Evolutionary conservation across 2,113 vertebrate genomes (phyloP), one percentile per base, ranked within the genome.

Genomic region (Platichthys stellatus): DNA sequence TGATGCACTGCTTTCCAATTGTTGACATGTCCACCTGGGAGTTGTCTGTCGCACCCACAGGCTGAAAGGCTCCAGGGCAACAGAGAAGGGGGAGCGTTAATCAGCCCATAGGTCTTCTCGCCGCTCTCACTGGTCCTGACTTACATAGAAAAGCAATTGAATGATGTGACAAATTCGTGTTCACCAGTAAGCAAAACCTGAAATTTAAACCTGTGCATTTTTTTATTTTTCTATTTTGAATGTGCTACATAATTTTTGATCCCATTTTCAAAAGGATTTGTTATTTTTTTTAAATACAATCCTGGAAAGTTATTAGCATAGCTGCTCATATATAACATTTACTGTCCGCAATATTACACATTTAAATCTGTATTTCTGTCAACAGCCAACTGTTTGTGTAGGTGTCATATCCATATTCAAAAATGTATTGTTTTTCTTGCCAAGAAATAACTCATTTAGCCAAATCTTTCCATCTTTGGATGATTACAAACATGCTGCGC

Each of bases 51-150:
- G 62, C 38, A 26, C 26, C 61, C 23, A 69, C 58, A 31, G 12
- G 59, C 81, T 68, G 56, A 61, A 70, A 66, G 62, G 21, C 64
- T 74, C 58, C 49, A n/a, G 17, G 62, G 68, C 56, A 59, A 40
- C 47, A 63, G 28, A 18, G 12, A 28, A 59, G 70, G 45, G 63
- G n/a, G 40, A 53, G 64, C 21, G 24, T 58, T 62, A 58, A 58
- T 80, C 72, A 23, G n/a, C 74, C 69, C 28, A 9, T 3, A 62
- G 78, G 45, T 24, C 84, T 3, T 38, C 69, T 54, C 69, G 80
- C 64, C 10, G 6, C 40, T 70, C 47, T 56, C n/a, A 1, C 75
- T 74, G 28, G 14, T 72, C 23, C 31, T 43, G 47, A 63, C 31
- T 76, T 14, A 59, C 40, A 31, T 49, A 69, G 79, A 84, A 38